Percentiles rank a stretch among this genome's conserved stretches.
Conservation (phyloP, 2,797 vertebrate species). For the Lemur catta region DNA sequence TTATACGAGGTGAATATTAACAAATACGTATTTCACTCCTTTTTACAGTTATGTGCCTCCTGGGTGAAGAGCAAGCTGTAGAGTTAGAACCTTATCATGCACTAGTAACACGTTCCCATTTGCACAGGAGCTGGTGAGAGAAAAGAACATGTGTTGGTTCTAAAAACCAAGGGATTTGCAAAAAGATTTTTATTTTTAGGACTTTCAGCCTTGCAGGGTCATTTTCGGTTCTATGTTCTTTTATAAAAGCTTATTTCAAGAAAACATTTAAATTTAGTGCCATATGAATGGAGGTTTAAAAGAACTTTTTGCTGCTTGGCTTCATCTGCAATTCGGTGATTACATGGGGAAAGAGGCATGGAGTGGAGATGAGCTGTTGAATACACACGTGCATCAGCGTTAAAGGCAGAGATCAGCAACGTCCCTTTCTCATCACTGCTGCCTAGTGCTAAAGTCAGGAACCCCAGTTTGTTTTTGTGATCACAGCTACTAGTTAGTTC, state of each 20-base stretch:
- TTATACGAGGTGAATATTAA: constrained; percentile 28
- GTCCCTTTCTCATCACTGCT: not conserved
- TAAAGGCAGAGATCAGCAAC: not conserved
- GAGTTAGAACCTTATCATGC: not conserved
- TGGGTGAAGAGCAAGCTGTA: not conserved
- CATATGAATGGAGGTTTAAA: not conserved
- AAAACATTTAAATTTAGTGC: not conserved
- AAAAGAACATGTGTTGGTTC: not conserved
- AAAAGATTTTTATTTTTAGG: not conserved
- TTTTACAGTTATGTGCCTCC: not conserved
- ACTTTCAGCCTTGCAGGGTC: not conserved
- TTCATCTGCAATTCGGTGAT: not conserved
- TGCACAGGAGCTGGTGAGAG: not conserved
- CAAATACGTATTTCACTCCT: not conserved
- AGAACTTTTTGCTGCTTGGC: not conserved
- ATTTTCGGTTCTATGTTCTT: constrained; percentile 24
- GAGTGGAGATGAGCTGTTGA: accelerated
- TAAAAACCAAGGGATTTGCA: constrained; percentile 26
- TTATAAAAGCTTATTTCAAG: not conserved
- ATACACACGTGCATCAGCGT: accelerated
- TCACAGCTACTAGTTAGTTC: not conserved
- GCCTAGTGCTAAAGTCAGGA: not conserved
- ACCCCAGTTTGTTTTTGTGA: not conserved
- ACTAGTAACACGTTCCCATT: not conserved
- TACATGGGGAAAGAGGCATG: not conserved